Conservation (phyloP, 37 sponge, comb jelly and placozoan species). For the Halisarca cf. caerulea region DNA sequence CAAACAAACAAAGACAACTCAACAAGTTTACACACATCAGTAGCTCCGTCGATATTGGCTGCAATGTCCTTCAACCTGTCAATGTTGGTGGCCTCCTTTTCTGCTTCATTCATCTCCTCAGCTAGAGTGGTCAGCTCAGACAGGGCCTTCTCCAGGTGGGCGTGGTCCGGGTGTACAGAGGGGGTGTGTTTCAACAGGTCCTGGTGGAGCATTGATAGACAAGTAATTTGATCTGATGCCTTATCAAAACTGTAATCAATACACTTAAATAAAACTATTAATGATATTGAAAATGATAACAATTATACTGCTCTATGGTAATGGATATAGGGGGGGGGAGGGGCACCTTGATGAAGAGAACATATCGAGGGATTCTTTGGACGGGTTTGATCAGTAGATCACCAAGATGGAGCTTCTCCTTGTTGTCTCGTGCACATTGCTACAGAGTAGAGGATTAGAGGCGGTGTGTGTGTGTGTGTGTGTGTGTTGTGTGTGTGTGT, state of each 20-base stretch:
- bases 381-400: slow-evolving; percentile 90
- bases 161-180: slow-evolving; percentile 71
- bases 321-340: neutral
- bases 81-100: slow-evolving; percentile 54
- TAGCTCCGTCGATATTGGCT: slow-evolving; percentile 64
- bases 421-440: slow-evolving; percentile 60
- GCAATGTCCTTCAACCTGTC: slow-evolving; percentile 71
- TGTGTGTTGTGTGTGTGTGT: neutral
- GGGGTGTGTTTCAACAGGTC: slow-evolving; percentile 86
- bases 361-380: slow-evolving; percentile 88
- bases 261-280: neutral
- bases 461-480: neutral
- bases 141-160: slow-evolving; percentile 67
- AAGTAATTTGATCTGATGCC: no score
- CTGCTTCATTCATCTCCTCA: slow-evolving; percentile 73
- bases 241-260: neutral
- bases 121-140: slow-evolving; percentile 69
- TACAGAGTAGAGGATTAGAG: neutral
- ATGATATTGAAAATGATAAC: no score
- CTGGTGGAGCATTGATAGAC: slow-evolving; percentile 12
- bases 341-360: slow-evolving; percentile 77
- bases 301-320: no score
- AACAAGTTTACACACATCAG: slow-evolving; percentile 41
- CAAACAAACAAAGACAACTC: no score
- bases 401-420: slow-evolving; percentile 60